Evolutionary conservation across 2,888 invertebrate species (phyloP).

Genomic region (Heliconius sara): DNA sequence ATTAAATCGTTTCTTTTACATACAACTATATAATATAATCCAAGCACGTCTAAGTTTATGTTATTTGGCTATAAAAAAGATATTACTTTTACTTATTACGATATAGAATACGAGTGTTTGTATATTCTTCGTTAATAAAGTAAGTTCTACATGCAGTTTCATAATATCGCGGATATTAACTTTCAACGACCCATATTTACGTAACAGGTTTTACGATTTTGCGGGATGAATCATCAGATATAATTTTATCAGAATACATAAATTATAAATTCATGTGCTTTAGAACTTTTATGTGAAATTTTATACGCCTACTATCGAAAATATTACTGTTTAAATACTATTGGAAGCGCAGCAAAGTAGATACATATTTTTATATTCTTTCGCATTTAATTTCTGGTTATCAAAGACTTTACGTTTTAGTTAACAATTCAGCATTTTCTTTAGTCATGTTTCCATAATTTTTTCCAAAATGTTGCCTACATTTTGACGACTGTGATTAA

Average conservation of each 20-base stretch:
- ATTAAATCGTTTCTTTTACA: too few species aligned
- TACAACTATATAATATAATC: background rate
- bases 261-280: slow-evolving; percentile 28
- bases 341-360: too few species aligned
- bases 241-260: slow-evolving; percentile 53
- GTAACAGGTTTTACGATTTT: slow-evolving; percentile 60
- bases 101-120: slow-evolving; percentile 13
- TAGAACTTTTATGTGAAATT: slow-evolving; percentile 15
- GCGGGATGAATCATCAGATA: slow-evolving; percentile 62
- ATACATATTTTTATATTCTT: too few species aligned
- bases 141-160: slow-evolving; percentile 31
- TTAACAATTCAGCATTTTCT: too few species aligned
- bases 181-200: slow-evolving; percentile 67
- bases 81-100: background rate
- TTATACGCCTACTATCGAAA: too few species aligned
- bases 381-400: too few species aligned
- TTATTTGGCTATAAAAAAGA: background rate
- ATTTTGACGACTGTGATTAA: too few species aligned
- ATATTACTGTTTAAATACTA: too few species aligned
- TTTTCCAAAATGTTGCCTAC: too few species aligned
- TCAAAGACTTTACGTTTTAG: too few species aligned
- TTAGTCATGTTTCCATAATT: too few species aligned
- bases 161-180: slow-evolving; percentile 52
- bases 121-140: slow-evolving; percentile 19
- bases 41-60: background rate